A percentile compares a stretch with the other conserved stretches of the same genome.
These are phyloP conservation scores for Taurulus bubalis DNA, from an alignment of 2,113 vertebrate species.

Conservation along the genomic window DNA sequence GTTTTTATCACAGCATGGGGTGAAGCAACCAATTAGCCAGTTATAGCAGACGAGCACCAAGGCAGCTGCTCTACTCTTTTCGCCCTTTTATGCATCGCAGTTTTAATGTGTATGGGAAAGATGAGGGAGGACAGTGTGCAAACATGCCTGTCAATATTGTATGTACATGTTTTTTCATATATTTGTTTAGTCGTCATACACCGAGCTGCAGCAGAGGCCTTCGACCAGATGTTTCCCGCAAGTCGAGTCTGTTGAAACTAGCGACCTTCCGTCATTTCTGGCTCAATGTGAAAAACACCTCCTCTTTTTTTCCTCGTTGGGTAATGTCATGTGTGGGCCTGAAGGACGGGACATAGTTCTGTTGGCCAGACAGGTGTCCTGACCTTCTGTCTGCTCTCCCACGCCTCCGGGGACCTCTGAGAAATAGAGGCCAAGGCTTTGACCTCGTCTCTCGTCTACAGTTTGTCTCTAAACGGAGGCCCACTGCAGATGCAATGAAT, in stretches of 20 bases:
- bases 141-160: not conserved
- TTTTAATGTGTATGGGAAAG: constrained; percentile 6
- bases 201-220: not conserved
- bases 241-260: constrained; percentile 25
- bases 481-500: constrained; percentile 65
- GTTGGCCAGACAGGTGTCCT: constrained; percentile 71
- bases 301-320: constrained; percentile 9
- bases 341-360: constrained; percentile 72
- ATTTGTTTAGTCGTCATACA: not conserved
- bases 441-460: constrained; percentile 69
- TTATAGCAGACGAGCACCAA: constrained; percentile 26
- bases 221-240: not conserved
- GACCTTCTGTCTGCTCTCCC: constrained; percentile 74
- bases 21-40: constrained; percentile 54
- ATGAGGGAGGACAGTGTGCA: not conserved
- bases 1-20: constrained; percentile 62
- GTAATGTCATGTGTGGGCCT: constrained; percentile 45
- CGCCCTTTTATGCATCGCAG: constrained; percentile 21
- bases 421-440: constrained; percentile 78
- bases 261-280: constrained; percentile 37
- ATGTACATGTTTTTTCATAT: not conserved
- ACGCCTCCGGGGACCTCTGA: constrained; percentile 62
- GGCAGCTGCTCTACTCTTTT: constrained; percentile 33
- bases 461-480: constrained; percentile 67
- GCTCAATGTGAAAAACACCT: constrained; percentile 26